phyloP scores from a whole-genome alignment of 2,888 invertebrate species.

The Ligdia adustata region DNA sequence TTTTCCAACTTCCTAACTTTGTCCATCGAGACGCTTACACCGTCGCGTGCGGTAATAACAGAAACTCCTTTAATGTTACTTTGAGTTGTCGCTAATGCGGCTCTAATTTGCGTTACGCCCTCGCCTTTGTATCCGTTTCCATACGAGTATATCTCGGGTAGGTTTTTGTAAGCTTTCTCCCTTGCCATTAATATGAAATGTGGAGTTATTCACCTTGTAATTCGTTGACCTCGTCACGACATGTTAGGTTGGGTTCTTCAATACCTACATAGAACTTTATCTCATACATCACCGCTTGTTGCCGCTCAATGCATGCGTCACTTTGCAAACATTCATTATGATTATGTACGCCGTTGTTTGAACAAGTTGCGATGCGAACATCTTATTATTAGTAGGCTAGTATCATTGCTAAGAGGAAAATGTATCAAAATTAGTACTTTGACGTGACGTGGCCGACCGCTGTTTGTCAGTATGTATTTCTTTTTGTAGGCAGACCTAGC shows the following conservation, averaged over 20 bases:
- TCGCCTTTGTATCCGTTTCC: conserved; percentile 45
- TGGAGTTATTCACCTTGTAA: conserved; percentile 64
- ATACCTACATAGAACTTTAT: conserved; percentile 35
- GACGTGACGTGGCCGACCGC: conserved; percentile 56
- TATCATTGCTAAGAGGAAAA: conserved; percentile 73
- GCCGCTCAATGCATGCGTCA: conserved; percentile 33
- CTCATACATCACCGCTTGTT: conserved; percentile 40
- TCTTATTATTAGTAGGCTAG: conserved; percentile 60
- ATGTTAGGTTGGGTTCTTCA: conserved; percentile 45
- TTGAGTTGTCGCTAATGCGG: conserved; percentile 56
- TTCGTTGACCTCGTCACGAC: conserved; percentile 47
- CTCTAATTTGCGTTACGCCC: conserved; percentile 55
- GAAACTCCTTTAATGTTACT: conserved; percentile 59
- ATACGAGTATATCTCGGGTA: conserved; percentile 44
- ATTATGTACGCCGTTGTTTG: conserved; percentile 45
- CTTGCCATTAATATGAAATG: conserved; percentile 45
- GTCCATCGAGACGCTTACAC: conserved; percentile 49
- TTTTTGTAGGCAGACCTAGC: conserved; percentile 57
- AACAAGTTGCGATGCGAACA: conserved; percentile 38
- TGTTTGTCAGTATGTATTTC: conserved; percentile 70
- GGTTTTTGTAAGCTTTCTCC: conserved; percentile 50
- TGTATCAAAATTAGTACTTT: conserved; percentile 71
- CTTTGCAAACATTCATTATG: conserved; percentile 53
- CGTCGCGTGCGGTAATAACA: conserved; percentile 59
- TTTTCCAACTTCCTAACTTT: conserved; percentile 55